These are phyloP conservation scores for Melanotaenia maccullochi DNA, from an alignment of 2,797 vertebrate genomes.

Conservation along the genomic window DNA sequence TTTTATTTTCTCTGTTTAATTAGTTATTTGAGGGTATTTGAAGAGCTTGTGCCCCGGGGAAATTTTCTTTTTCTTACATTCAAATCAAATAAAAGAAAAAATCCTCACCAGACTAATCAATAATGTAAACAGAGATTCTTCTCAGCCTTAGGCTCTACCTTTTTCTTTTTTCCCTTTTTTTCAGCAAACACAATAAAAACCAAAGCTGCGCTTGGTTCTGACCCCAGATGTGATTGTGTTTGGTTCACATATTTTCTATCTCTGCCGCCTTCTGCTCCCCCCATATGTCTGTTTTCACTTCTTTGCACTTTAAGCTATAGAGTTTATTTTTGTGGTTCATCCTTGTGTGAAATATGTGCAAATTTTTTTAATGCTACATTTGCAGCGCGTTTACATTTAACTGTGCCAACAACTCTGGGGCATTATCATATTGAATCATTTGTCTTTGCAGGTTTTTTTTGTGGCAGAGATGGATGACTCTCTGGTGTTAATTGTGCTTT, in stretches of 20 bases:
- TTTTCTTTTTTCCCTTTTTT: slow-evolving; percentile 33
- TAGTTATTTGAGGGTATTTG: slow-evolving; percentile 13
- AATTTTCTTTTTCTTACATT: slow-evolving; percentile 18
- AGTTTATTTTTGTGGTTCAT: slow-evolving; percentile 47
- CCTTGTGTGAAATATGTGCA: slow-evolving; percentile 14
- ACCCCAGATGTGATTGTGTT: slow-evolving; percentile 72
- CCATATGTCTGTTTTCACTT: slow-evolving; percentile 57
- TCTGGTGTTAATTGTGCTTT: slow-evolving; percentile 38
- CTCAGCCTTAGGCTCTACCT: slow-evolving; percentile 8
- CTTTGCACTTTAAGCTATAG: slow-evolving; percentile 52
- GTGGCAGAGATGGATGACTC: neutral
- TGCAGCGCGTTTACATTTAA: slow-evolving; percentile 18
- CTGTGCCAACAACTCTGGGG: slow-evolving; percentile 21
- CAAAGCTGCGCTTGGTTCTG: slow-evolving; percentile 42
- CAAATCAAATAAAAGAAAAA: slow-evolving; percentile 22
- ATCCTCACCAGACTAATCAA: slow-evolving; percentile 17
- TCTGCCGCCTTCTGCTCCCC: slow-evolving; percentile 52
- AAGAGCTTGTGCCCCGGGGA: neutral
- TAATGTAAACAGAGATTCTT: slow-evolving; percentile 36
- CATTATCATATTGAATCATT: slow-evolving; percentile 47
- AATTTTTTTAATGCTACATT: slow-evolving; percentile 46
- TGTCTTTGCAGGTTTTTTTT: slow-evolving; percentile 16
- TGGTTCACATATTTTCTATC: slow-evolving; percentile 62
- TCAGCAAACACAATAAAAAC: slow-evolving; percentile 39
- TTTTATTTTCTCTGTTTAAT: neutral